Base-by-base conservation (phyloP, 2,888 invertebrate species). In the Drosophila phalerata region DNA sequence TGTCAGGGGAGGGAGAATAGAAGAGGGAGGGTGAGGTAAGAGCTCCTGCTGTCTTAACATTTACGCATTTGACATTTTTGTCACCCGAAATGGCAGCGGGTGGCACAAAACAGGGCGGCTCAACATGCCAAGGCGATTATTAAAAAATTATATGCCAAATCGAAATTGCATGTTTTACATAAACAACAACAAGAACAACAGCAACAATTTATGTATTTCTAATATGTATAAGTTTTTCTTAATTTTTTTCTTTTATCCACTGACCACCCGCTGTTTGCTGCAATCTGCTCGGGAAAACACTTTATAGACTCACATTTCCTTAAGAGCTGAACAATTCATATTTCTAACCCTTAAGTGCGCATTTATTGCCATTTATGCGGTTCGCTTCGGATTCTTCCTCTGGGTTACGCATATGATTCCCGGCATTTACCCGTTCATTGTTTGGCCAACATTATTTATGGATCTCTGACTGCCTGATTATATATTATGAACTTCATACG, bases 161-260 rank as follows among this genome's bases (percentile, higher is more conserved):
- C 90, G 85, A 90, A 90, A 90, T 88, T 89, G 90, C 90, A 86
- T 86, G 89, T 89, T 89, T 79, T 67, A 85, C 90, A 88, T 82
- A 85, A 85, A 80, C 87, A 88, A 64, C 80, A 61, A 83, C 87
- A 88, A 64, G 77, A 61, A 83, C 75, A 85, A 62, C 60, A 64
- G 51, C 49, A 62, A 71, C 49, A 62, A 71, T 81, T 84, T 73
- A 81, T 84, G 75, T 79, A 73, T 67, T 72, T 82, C 79, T 84
- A 85, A 89, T 89, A 85, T 68, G 66, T 77, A 52, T 66, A 60
- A 53, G 28, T 49, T 22, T 47, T 32, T 15, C 19, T 51, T 42
- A 56, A 32, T 47, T 28, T 15, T 13, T 47, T 38, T 56, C 32
- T 47, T 32, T 42, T 37, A 34, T 66, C 30, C 45, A 56, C 52